A percentile compares a stretch with the other conserved stretches of the same genome.
phyloP scores from a whole-genome alignment of 2,113 vertebrate species.

The Amphilophus citrinellus region DNA sequence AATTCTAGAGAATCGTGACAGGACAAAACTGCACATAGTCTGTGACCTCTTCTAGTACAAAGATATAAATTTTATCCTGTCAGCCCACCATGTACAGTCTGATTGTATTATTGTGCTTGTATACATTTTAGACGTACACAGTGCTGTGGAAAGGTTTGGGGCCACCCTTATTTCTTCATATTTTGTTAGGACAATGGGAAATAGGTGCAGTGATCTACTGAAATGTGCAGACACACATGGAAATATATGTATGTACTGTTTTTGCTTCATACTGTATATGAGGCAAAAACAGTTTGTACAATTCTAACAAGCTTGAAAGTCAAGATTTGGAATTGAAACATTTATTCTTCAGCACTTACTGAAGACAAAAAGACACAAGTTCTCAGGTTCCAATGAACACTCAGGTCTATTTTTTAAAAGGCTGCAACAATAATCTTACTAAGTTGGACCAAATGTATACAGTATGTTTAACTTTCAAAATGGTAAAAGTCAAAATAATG shows the following conservation, averaged over 20 bases:
- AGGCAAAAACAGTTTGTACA: no score
- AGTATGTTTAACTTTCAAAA: no score
- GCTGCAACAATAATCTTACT: no score
- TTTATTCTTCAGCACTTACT: background rate
- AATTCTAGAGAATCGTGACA: background rate
- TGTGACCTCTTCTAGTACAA: background rate
- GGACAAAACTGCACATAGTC: background rate
- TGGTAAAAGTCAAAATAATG: no score
- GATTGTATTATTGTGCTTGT: background rate
- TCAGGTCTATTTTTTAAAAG: no score
- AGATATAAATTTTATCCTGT: background rate
- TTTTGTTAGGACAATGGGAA: background rate
- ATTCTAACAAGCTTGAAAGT: no score
- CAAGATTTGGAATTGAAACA: background rate
- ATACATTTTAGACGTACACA: background rate
- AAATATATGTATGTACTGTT: no score
- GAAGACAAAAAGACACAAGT: no score
- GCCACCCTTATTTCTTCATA: background rate
- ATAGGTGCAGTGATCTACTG: background rate
- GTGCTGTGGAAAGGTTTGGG: background rate
- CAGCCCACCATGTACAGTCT: background rate
- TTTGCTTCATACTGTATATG: no score
- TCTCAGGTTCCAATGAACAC: no score
- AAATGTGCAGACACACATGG: background rate
- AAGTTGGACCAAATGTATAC: no score